Evolutionary conservation across 2,113 vertebrate genomes (phyloP), one percentile per base, ranked within the genome.

Genomic region (Pelobates fuscus): DNA sequence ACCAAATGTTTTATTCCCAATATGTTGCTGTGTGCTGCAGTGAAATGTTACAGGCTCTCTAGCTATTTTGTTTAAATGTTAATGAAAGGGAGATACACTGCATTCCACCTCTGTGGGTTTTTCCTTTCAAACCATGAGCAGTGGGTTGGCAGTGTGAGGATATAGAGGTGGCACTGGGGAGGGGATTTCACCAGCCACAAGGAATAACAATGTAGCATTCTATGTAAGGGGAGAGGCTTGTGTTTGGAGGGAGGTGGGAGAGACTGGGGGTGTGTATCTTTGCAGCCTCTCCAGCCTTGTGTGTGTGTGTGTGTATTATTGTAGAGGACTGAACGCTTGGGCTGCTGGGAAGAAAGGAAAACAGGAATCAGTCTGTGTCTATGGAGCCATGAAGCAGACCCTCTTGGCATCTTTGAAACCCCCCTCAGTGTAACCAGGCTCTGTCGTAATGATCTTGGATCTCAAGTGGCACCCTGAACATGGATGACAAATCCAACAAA

Each of bases 401-500:
- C 84, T 82, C 80, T 60, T 20, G 29, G 5, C 52, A 23, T 46
- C 32, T 76, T 49, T 30, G 18, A 62, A 67, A 49, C 6, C 62
- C 64, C 54, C 72, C 17, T 24, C 20, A 8, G 20, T 59, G 54
- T 67, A 27, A 32, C 24, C n/a, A 57, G 54, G 62, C 63, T 60
- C 27, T 59, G 72, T 60, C 72, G 92, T 83, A 85, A 93, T 93
- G 92, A 70, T 61, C 75, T 80, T 85, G 69, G 81, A 77, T 75
- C 62, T 78, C 25, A 77, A 27, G 37, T 27, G 52, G 63, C 80
- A 82, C 72, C 81, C 85, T 78, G 91, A 93, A 92, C 85, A 98
- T 97, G 95, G 95, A 97, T 96, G 96, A 96, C 70, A 95, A 93
- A 86, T 94, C 93, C 86, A 91, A 83, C 88, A 89, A 88, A 75